Percentiles rank a stretch among this genome's conserved stretches.
These are phyloP conservation scores for Sycophila sp. DNA, from an alignment of 1,140 invertebrate genomes.

Conservation along the genomic window DNA sequence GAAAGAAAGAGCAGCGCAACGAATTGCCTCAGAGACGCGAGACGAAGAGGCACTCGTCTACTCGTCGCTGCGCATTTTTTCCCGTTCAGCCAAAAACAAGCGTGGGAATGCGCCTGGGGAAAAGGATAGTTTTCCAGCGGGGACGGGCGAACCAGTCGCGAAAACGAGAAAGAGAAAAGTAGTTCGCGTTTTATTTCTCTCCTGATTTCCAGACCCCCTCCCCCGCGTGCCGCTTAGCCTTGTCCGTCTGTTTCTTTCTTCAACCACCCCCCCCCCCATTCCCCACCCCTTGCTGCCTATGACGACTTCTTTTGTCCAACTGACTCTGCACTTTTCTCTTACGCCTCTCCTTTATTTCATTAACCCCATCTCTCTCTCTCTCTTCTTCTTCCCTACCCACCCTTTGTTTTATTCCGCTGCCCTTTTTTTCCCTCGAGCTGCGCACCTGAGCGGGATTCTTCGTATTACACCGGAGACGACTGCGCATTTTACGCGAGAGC, in stretches of 20 bases:
- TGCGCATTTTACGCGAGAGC: conserved; percentile 3
- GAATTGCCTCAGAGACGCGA: no score
- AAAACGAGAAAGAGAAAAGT: not conserved
- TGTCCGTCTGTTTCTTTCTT: not conserved
- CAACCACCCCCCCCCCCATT: no score
- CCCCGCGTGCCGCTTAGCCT: not conserved
- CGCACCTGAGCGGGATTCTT: no score
- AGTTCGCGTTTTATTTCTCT: not conserved
- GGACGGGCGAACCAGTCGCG: no score
- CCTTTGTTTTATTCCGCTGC: no score
- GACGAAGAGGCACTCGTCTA: no score
- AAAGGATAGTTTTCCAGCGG: no score
- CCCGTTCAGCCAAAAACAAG: no score
- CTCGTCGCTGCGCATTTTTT: no score
- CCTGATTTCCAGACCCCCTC: conserved; percentile 2
- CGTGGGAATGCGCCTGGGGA: no score
- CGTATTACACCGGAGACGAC: not conserved
- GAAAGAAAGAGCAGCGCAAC: no score
- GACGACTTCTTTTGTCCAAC: not conserved
- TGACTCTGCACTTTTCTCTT: conserved; percentile 11
- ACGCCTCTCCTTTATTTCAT: conserved; percentile 8
- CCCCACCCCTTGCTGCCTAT: not conserved
- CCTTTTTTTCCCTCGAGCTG: not conserved
- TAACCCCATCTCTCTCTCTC: not conserved
- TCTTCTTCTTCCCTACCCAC: not conserved